A percentile compares a stretch with the other conserved stretches of the same genome.
phyloP scores from a whole-genome alignment of 2,113 vertebrate genomes.

The Neotoma lepida region DNA sequence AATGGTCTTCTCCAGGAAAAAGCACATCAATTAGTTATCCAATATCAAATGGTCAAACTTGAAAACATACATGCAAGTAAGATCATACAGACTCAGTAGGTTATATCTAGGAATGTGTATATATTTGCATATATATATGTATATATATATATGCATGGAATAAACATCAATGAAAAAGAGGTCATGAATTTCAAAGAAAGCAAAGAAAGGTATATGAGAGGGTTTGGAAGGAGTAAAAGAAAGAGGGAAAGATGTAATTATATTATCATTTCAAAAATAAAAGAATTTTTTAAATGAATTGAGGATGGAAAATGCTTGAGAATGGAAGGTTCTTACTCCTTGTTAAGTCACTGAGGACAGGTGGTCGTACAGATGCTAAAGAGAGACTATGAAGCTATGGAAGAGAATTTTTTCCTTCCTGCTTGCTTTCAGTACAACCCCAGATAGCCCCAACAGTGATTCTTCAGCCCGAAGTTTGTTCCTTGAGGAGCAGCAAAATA shows the following conservation, averaged over 20 bases:
- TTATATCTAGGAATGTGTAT: background rate
- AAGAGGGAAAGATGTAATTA: background rate
- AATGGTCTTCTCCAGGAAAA: background rate
- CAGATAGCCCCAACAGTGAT: background rate
- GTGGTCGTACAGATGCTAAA: background rate
- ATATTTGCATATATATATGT: background rate
- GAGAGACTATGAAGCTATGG: background rate
- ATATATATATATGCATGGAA: background rate
- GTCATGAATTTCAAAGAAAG: background rate
- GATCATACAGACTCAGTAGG: background rate
- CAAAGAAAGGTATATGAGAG: background rate
- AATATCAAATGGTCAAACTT: background rate
- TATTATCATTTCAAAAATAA: background rate
- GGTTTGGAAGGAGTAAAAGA: background rate
- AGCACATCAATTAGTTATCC: background rate
- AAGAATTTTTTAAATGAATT: background rate
- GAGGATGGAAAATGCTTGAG: background rate
- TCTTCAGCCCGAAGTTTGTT: background rate
- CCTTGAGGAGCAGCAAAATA: background rate
- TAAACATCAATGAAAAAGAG: background rate
- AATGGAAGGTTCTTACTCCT: background rate
- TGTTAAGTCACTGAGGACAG: background rate
- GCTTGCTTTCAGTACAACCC: background rate
- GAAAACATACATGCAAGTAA: background rate
- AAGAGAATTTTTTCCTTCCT: background rate